Evolutionary conservation across 2,888 invertebrate species (phyloP).

Genomic region (Strigamia crassipes): DNA sequence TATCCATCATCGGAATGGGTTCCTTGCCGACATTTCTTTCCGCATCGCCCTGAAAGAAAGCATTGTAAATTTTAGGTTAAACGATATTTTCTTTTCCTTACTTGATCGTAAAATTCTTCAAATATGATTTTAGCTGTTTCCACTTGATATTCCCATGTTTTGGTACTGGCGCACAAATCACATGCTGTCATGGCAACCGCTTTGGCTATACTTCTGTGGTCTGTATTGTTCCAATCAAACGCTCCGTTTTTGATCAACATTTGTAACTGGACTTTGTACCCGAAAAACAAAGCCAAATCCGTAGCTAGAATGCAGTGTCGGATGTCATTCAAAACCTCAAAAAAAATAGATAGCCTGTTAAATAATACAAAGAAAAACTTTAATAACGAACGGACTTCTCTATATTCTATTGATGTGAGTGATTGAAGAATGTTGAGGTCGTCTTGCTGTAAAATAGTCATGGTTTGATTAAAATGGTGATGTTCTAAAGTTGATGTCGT

Average conservation of each 20-base stretch:
- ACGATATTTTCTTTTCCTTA: conserved; percentile 51
- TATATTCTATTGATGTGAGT: conserved; percentile 73
- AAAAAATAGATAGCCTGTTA: neutral
- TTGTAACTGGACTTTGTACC: conserved; percentile 70
- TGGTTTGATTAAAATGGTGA: conserved; percentile 86
- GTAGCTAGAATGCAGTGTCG: conserved; percentile 84
- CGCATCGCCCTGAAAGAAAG: conserved; percentile 66
- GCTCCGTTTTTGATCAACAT: conserved; percentile 63
- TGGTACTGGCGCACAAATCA: conserved; percentile 80
- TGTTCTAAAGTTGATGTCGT: conserved; percentile 85
- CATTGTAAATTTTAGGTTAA: neutral
- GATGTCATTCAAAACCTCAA: conserved; percentile 71
- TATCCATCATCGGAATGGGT: conserved; percentile 82
- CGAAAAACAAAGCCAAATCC: conserved; percentile 79
- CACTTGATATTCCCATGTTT: conserved; percentile 81
- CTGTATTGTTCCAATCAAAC: conserved; percentile 70
- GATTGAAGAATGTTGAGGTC: conserved; percentile 83
- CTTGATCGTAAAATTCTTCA: conserved; percentile 79
- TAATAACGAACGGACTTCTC: conserved; percentile 58
- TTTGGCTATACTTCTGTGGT: conserved; percentile 68
- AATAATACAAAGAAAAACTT: neutral
- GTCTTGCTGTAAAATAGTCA: conserved; percentile 79
- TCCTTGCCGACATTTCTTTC: conserved; percentile 70
- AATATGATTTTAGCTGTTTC: conserved; percentile 80
- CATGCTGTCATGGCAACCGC: conserved; percentile 83